A percentile compares a stretch with the other conserved stretches of the same genome.
Evolutionary conservation across 2,797 vertebrate genomes (phyloP).

Genomic region (Onychomys leucogaster): DNA sequence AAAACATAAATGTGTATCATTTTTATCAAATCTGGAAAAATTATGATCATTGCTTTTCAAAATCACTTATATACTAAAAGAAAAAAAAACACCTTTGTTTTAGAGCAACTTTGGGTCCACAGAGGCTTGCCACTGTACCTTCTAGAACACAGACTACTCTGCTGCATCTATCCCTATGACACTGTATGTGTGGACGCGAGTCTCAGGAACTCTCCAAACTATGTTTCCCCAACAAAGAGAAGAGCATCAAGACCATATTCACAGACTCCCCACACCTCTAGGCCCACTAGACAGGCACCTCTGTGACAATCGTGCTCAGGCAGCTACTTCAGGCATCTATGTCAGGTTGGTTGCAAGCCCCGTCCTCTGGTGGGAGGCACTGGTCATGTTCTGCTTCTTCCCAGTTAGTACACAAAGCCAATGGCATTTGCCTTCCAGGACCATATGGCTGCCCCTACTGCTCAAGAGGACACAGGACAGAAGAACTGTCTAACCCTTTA

Average conservation of each 20-base stretch:
- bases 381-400: not conserved
- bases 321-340: not conserved
- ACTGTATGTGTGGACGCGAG: not conserved
- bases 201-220: not conserved
- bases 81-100: not conserved
- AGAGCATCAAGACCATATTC: not conserved
- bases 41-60: not conserved
- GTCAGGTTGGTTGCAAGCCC: not conserved
- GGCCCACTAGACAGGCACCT: not conserved
- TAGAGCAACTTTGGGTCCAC: not conserved
- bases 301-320: not conserved
- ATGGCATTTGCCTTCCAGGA: not conserved
- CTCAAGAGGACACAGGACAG: not conserved
- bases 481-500: not conserved
- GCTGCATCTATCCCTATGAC: not conserved
- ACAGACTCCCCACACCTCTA: not conserved
- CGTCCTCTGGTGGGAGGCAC: not conserved
- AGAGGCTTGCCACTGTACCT: not conserved
- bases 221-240: not conserved
- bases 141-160: not conserved
- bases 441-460: fast-evolving
- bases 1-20: not conserved
- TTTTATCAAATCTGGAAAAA: slow-evolving; percentile 36
- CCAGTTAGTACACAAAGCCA: not conserved
- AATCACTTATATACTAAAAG: not conserved